Base-by-base conservation (phyloP, 2,888 invertebrate genomes). In the Catonia carolina region DNA sequence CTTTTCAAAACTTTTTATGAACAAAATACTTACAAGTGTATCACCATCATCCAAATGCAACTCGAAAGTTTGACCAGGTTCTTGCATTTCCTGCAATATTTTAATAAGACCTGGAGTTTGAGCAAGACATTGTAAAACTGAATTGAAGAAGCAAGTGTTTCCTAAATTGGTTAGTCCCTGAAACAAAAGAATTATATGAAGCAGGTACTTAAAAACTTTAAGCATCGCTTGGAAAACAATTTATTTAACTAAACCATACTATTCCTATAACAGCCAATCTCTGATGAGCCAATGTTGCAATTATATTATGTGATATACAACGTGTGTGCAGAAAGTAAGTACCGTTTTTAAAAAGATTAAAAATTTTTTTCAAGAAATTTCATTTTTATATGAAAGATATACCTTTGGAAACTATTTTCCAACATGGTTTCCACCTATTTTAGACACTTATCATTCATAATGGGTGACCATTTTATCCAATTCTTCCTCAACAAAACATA, bases 91-190 rank as follows among this genome's bases (percentile, higher is more conserved):
- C 67, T 83, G 80, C 52, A 89, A 75, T 48, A 86, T 81, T 68
- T 80, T 77, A 45, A 85, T 72, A 62, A 89, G 74, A 71, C 83
- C 89, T 1, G 90, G 90, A 2, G 92, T 92, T 72, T 89, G 89
- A 2, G 88, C 87, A 66, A 94, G 76, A 70, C 91, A 91, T 75
- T 97, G 97, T 77, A 97, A 81, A 7, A 96, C 94, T 22, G 96
- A 91, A 77, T 97, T 97, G 72, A 97, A 94, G 74, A 95, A 97
- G 71, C 97, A 97, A 0, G 97, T 97, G 71, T 97, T 97, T 49
- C 97, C 96, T 69, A 96, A 76, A 75, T 97, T 97, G 51, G 80
- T 79, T 39, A 97, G 75, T 0, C 97, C 97, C 75, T 91, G 75
- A 1, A 84, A 63, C 55, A 27, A 53, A 63, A 68, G 55, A 36